Conservation (phyloP, 2,113 vertebrate genomes). For the Pseudolaguvia tuberculata region DNA sequence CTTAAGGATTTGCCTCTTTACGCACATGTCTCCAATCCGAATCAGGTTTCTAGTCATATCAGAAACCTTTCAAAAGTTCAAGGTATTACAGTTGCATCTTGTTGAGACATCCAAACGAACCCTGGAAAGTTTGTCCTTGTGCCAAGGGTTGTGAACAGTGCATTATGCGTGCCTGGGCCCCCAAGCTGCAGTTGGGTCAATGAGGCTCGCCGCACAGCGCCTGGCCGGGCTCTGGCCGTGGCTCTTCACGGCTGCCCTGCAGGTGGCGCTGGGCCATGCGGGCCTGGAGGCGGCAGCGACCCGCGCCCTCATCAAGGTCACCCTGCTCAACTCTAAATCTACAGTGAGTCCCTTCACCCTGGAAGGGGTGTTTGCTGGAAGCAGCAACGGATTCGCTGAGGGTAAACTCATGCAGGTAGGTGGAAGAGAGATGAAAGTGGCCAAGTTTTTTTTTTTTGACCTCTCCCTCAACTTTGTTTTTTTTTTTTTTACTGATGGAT, state of each 20-base stretch:
- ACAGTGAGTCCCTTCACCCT: constrained; percentile 76
- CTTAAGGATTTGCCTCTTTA: constrained; percentile 1
- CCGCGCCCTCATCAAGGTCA: constrained; percentile 86
- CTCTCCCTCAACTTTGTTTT: not conserved
- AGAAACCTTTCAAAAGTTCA: not conserved
- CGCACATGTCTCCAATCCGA: constrained; percentile 2
- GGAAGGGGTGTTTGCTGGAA: constrained; percentile 86
- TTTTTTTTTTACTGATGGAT: constrained; percentile 5
- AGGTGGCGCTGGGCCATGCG: constrained; percentile 78
- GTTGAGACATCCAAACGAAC: not conserved
- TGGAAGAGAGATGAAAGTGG: not conserved
- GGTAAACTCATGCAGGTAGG: constrained; percentile 95
- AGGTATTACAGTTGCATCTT: not conserved
- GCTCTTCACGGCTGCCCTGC: constrained; percentile 91
- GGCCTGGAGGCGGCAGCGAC: constrained; percentile 76
- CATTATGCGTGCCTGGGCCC: constrained; percentile 86
- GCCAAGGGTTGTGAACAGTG: constrained; percentile 63
- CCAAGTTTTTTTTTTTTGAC: not conserved
- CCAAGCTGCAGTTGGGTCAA: constrained; percentile 86
- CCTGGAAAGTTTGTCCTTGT: not conserved
- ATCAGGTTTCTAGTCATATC: not conserved
- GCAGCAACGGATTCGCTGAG: constrained; percentile 79
- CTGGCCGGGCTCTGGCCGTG: constrained; percentile 95
- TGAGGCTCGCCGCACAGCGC: constrained; percentile 89
- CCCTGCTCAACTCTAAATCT: constrained; percentile 81